These are phyloP conservation scores for Gadus chalcogrammus DNA, from an alignment of 2,113 vertebrate genomes.

Conservation along the genomic window DNA sequence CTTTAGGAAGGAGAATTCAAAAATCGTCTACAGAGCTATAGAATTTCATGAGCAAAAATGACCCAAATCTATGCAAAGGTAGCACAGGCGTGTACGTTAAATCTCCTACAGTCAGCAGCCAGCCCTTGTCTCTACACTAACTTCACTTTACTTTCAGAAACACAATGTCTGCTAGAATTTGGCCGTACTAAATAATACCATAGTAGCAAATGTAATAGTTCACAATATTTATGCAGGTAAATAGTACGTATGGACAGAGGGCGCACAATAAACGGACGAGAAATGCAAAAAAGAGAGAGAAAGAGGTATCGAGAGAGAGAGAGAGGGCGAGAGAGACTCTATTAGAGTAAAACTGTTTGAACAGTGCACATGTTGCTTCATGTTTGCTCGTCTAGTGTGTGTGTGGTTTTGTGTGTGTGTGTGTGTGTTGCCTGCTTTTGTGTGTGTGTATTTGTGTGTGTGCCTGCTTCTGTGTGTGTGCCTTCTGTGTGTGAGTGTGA, in stretches of 20 bases:
- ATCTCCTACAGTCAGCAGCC: too few relatives aligned
- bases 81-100: too few relatives aligned
- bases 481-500: too few relatives aligned
- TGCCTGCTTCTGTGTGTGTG: neutral
- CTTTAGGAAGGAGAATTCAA: too few relatives aligned
- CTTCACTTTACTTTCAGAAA: too few relatives aligned
- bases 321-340: neutral
- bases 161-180: too few relatives aligned
- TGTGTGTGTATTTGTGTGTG: neutral
- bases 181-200: too few relatives aligned
- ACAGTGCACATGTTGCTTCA: conserved; percentile 20
- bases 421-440: neutral
- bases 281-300: neutral
- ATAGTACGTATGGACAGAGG: neutral
- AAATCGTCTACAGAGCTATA: too few relatives aligned
- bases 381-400: neutral
- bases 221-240: neutral
- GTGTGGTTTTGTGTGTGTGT: neutral
- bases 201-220: too few relatives aligned
- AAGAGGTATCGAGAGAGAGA: neutral
- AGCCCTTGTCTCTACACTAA: too few relatives aligned
- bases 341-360: conserved; percentile 25
- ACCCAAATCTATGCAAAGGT: too few relatives aligned
- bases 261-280: neutral
- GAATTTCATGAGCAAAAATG: too few relatives aligned